Evolutionary conservation across 2,113 vertebrate species (phyloP).

Genomic region (Cyphotilapia sp.): DNA sequence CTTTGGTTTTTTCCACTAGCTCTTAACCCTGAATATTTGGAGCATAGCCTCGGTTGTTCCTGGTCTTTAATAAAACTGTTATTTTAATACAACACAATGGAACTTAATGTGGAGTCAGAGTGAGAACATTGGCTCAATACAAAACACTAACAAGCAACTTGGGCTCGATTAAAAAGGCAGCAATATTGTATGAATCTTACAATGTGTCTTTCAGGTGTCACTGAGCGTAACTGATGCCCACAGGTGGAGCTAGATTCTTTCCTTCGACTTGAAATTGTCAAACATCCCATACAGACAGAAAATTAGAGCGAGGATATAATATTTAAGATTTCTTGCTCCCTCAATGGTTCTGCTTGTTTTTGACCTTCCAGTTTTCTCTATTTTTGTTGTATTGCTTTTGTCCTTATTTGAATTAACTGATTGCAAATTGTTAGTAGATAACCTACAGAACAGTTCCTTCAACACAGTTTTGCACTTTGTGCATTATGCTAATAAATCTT

Average conservation of each 20-base stretch:
- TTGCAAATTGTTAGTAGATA: accelerated
- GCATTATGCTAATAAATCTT: not conserved
- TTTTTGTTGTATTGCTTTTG: not conserved
- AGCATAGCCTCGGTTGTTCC: not conserved
- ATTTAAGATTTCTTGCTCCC: not conserved
- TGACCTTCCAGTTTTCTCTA: not conserved
- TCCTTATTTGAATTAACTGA: not conserved
- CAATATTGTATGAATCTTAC: not conserved
- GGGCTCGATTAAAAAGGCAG: not conserved
- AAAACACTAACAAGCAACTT: not conserved
- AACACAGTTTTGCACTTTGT: not conserved
- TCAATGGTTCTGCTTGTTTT: not conserved
- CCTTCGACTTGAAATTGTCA: not conserved
- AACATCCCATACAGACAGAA: not conserved
- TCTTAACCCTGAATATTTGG: not conserved
- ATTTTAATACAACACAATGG: not conserved
- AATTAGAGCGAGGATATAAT: not conserved
- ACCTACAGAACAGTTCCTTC: not conserved
- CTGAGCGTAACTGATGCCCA: not conserved
- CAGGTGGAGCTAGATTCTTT: not conserved
- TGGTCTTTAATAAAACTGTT: not conserved
- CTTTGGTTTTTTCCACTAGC: not conserved
- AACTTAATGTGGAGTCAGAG: not conserved
- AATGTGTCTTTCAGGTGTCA: not conserved
- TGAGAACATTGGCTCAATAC: not conserved